Conservation (phyloP, 2,888 invertebrate genomes). For the Coecobrya sp. region DNA sequence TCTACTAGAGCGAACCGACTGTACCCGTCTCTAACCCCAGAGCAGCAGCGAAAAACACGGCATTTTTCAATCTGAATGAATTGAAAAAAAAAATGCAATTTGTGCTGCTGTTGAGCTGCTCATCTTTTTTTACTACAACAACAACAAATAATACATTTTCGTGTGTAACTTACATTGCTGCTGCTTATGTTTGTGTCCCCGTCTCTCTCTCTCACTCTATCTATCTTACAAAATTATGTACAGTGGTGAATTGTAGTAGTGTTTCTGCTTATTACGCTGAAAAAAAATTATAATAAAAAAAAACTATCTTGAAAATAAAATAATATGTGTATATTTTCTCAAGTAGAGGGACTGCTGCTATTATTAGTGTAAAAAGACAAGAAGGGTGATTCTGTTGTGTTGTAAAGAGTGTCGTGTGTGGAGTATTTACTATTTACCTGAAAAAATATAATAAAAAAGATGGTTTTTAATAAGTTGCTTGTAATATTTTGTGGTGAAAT, state of each 20-base stretch:
- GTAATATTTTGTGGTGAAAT: background rate
- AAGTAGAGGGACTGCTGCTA: conserved; percentile 1
- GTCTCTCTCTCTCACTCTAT: background rate
- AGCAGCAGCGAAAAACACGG: conserved; percentile 15
- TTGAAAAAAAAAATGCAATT: conserved; percentile 44
- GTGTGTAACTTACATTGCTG: no score
- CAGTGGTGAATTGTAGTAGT: no score
- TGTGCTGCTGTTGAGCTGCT: background rate
- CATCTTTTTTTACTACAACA: background rate
- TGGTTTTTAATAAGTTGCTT: background rate
- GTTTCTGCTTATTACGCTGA: no score
- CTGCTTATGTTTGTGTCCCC: conserved; percentile 7
- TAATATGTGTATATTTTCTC: background rate
- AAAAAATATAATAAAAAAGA: no score
- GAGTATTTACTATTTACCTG: background rate
- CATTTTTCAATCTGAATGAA: conserved; percentile 19
- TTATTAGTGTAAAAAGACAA: conserved; percentile 16
- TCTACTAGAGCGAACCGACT: conserved; percentile 75
- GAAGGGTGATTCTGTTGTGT: background rate
- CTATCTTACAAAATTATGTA: no score
- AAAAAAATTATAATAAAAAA: background rate
- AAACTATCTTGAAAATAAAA: background rate
- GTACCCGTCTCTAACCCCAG: conserved; percentile 5
- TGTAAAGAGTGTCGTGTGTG: background rate
- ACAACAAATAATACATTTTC: background rate